Percentiles rank a stretch among this genome's conserved stretches.
These are phyloP conservation scores for Thereuonema tuberculata DNA, from an alignment of 1,140 invertebrate species.

Conservation along the genomic window DNA sequence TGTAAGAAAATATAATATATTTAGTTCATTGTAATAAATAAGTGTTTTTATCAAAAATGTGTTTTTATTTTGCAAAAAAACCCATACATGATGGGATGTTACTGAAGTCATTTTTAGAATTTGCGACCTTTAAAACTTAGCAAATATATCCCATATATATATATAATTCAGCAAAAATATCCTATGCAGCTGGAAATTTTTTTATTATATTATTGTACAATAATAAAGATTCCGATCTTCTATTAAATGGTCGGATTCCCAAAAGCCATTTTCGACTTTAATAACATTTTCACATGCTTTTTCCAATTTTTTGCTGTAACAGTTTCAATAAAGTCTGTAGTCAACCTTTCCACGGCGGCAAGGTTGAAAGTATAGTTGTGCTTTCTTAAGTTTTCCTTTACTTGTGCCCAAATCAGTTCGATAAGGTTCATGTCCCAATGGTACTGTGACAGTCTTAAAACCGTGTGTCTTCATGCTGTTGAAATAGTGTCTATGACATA, in stretches of 20 bases:
- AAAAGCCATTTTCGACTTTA: slow-evolving; percentile 1
- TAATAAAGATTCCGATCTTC: slow-evolving; percentile 1
- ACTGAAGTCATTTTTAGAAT: too few species aligned
- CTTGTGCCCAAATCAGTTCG: too few species aligned
- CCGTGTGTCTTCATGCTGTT: neutral
- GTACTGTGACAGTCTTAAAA: slow-evolving; percentile 9
- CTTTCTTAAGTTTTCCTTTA: neutral
- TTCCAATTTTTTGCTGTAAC: slow-evolving; percentile 2
- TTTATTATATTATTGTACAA: too few species aligned
- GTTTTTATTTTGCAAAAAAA: too few species aligned
- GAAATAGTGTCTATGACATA: neutral
- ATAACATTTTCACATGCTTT: slow-evolving; percentile 1
- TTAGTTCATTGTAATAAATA: too few species aligned
- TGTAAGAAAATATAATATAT: too few species aligned
- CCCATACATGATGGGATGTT: too few species aligned
- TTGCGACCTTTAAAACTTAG: too few species aligned
- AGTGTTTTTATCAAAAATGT: too few species aligned
- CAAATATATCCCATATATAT: too few species aligned
- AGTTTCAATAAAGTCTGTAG: neutral
- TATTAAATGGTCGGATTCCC: neutral
- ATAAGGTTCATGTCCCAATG: slow-evolving; percentile 18
- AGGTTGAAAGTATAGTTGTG: slow-evolving; percentile 2
- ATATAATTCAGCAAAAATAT: too few species aligned
- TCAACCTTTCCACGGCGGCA: neutral
- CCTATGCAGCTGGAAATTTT: too few species aligned